Percentiles rank a stretch among this genome's conserved stretches.
Conservation (phyloP, 2,888 invertebrate species). For the Agrochola litura region DNA sequence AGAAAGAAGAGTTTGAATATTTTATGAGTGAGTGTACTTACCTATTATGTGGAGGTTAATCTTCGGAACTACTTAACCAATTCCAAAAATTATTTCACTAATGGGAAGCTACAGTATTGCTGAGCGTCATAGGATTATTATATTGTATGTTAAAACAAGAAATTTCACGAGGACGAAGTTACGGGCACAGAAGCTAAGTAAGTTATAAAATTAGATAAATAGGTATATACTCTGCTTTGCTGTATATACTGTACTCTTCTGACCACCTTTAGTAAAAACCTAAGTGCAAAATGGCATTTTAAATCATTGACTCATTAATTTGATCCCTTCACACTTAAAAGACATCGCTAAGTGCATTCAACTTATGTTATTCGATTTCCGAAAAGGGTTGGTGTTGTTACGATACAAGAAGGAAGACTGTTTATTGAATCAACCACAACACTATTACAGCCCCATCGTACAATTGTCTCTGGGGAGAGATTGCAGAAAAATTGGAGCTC, state of each 20-base stretch:
- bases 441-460: slow-evolving; percentile 47
- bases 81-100: no score
- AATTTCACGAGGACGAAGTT: no score
- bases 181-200: no score
- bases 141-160: no score
- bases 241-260: no score
- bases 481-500: slow-evolving; percentile 20
- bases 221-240: neutral
- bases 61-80: no score
- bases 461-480: slow-evolving; percentile 59
- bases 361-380: slow-evolving; percentile 13
- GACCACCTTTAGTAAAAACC: no score
- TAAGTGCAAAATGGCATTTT: neutral
- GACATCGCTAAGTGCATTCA: slow-evolving; percentile 17
- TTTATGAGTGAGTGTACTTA: no score
- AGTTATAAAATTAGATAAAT: neutral
- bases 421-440: slow-evolving; percentile 45
- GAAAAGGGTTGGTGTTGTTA: slow-evolving; percentile 26
- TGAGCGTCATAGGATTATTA: no score
- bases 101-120: no score
- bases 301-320: neutral
- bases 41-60: no score
- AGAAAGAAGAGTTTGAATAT: no score
- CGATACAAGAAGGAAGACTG: slow-evolving; percentile 7
- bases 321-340: neutral